Evolutionary conservation across 2,113 vertebrate genomes (phyloP).

Genomic region (Delphinapterus leucas): DNA sequence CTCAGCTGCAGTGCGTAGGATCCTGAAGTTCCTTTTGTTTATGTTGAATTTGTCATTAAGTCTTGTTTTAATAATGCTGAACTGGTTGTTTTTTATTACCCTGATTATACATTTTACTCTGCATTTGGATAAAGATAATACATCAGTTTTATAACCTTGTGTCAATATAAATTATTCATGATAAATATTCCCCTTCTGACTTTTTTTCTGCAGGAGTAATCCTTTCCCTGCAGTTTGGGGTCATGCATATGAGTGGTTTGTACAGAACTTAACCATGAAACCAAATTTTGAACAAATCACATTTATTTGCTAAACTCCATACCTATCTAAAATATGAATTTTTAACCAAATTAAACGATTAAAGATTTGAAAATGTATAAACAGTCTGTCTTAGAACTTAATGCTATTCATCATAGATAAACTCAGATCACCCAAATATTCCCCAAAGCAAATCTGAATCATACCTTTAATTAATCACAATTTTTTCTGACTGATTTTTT

Average conservation of each 20-base stretch:
- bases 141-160: conserved; percentile 38
- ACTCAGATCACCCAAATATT: background rate
- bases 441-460: conserved; percentile 42
- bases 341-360: background rate
- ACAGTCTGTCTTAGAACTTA: conserved; percentile 27
- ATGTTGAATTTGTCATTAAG: conserved; percentile 26
- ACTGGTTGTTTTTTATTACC: conserved; percentile 29
- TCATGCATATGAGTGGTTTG: background rate
- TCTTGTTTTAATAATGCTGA: conserved; percentile 34
- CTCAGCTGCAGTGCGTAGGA: background rate
- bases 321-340: conserved; percentile 6
- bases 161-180: conserved; percentile 41
- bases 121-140: conserved; percentile 49
- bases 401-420: background rate
- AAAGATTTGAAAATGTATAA: background rate
- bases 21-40: conserved; percentile 19
- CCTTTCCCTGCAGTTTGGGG: background rate
- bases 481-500: background rate
- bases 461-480: conserved; percentile 21
- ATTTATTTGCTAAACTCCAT: background rate
- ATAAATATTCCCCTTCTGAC: background rate
- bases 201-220: conserved; percentile 7
- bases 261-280: background rate
- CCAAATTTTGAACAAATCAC: conserved; percentile 34
- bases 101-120: conserved; percentile 41